Evolutionary conservation across 1,140 invertebrate species (phyloP), one percentile per base, ranked within the genome.

Genomic region (Drosophila novamexicana): DNA sequence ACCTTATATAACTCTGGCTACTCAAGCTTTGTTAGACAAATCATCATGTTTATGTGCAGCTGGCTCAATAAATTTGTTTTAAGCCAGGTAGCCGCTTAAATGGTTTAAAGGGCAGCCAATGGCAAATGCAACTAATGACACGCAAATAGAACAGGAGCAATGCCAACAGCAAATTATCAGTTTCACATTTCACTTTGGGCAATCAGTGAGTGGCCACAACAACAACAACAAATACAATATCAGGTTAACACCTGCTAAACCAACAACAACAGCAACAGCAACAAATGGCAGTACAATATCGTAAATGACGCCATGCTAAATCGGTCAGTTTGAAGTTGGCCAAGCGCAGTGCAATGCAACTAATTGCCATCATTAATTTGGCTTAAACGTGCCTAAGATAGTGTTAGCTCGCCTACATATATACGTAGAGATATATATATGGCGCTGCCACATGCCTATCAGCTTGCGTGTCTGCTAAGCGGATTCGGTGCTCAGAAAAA

Each of bases 351-450:
- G 73, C 80, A 75, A 74, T 66, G 67, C 83, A 89, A 83, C 68
- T 89, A 89, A 88, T 88, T 83, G 62, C 59, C 68, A 79, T 83
- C 83, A 83, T 88, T 89, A 84, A 88, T 88, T 89, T 75, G 52
- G 80, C 75, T 89, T 83, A 83, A 72, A 42, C 78, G 61, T 62
- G 57, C 29, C 14, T 12, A 47, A 7, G 16, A 42, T n/a, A 22
- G n/a, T 22, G 29, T 18, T 14, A 10, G 6, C 34, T 10, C 4
- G 18, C 12, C 16, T 40, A 5, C 7, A n/a, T 44, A 37, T 16
- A 42, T 12, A 22, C 22, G 14, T 10, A 7, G 8, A 16, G n/a
- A 14, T 14, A 7, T 10, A 59, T 22, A 58, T 53, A 39, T 50
- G 54, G 29, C 39, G 61, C 34, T 64, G 67, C 71, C 53, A 65